A percentile compares a stretch with the other conserved stretches of the same genome.
phyloP scores from a whole-genome alignment of 2,797 vertebrate genomes.

The Chelonia mydas region DNA sequence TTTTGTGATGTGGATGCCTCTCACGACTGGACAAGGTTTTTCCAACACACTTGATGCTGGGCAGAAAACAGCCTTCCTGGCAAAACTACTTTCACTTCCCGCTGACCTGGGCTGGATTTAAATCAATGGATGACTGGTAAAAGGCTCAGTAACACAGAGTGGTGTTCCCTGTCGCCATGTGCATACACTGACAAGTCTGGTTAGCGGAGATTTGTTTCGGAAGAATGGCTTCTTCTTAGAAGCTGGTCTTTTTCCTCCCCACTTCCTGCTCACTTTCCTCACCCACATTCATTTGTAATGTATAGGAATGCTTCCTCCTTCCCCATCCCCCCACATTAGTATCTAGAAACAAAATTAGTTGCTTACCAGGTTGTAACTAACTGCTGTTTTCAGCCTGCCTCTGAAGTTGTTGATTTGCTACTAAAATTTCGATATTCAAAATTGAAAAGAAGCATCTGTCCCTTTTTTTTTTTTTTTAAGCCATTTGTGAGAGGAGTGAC shows the following conservation, averaged over 20 bases:
- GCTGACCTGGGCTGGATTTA: background rate
- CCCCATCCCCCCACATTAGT: fast-evolving
- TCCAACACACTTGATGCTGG: background rate
- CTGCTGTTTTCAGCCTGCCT: background rate
- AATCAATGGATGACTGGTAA: fast-evolving
- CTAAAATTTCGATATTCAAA: background rate
- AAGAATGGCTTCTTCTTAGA: background rate
- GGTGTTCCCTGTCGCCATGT: background rate
- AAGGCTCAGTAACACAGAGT: background rate
- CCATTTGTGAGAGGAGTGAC: background rate
- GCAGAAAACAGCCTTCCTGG: background rate
- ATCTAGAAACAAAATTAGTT: background rate
- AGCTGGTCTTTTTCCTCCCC: background rate
- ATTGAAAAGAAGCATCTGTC: slow-evolving; percentile 46
- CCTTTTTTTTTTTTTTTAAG: background rate
- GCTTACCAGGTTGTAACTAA: background rate
- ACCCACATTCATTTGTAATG: fast-evolving
- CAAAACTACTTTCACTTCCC: background rate
- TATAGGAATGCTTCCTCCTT: background rate
- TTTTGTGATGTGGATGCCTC: background rate
- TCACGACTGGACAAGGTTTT: background rate
- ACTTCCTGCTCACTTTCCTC: fast-evolving
- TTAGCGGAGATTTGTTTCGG: fast-evolving
- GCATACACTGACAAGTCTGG: fast-evolving
- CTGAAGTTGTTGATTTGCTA: background rate